phyloP scores from a whole-genome alignment of 2,113 vertebrate genomes.

The Mesitornis unicolor region DNA sequence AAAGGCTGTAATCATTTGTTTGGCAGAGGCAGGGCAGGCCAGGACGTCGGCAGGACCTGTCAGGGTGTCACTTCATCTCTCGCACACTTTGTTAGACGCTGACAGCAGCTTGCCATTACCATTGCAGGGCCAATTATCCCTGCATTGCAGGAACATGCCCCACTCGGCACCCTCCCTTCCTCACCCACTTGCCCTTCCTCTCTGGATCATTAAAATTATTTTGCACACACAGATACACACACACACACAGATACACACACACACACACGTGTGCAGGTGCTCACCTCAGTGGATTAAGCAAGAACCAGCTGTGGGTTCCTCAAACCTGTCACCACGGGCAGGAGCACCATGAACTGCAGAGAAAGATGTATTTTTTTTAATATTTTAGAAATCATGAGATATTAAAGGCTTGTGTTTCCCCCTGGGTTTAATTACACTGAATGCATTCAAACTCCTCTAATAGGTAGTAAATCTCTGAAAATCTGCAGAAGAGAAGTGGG shows the following conservation, averaged over 20 bases:
- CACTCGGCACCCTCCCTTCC: neutral
- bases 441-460: constrained; percentile 47
- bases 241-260: too few species aligned
- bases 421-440: constrained; percentile 51
- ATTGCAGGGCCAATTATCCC: constrained; percentile 57
- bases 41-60: neutral
- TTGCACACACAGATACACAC: neutral
- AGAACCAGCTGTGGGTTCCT: neutral
- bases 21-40: neutral
- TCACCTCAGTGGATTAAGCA: neutral
- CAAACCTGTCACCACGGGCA: neutral
- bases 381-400: constrained; percentile 15
- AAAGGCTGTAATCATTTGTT: neutral
- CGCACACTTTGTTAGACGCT: neutral
- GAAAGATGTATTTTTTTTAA: neutral
- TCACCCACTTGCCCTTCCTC: neutral
- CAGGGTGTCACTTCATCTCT: constrained; percentile 22
- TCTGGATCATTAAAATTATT: neutral
- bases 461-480: constrained; percentile 43
- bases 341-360: neutral
- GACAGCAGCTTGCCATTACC: neutral
- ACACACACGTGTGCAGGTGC: neutral
- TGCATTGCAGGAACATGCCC: neutral
- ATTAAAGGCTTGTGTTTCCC: constrained; percentile 27
- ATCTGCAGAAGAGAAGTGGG: constrained; percentile 8